Conservation (phyloP, 2,113 vertebrate species). For the Beaufortia kweichowensis region DNA sequence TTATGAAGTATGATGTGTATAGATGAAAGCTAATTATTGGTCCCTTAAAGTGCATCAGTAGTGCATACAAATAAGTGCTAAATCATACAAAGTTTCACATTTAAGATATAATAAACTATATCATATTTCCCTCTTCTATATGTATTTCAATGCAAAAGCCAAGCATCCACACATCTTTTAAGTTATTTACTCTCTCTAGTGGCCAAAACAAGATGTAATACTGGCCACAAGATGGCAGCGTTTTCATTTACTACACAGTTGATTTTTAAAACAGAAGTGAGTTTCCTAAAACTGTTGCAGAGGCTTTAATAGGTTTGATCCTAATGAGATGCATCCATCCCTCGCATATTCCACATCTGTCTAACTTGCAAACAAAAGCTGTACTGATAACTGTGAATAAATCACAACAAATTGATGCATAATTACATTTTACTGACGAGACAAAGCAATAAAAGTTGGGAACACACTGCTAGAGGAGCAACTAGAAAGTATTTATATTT, state of each 20-base stretch:
- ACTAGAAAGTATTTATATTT: neutral
- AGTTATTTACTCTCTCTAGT: neutral
- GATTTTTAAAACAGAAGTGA: neutral
- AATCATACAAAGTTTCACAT: neutral
- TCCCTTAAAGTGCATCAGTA: neutral
- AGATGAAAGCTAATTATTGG: no score
- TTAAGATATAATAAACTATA: neutral
- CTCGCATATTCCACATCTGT: neutral
- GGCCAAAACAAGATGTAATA: neutral
- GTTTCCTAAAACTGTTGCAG: neutral
- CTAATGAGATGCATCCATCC: neutral
- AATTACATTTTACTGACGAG: neutral
- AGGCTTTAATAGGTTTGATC: neutral
- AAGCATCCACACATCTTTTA: neutral
- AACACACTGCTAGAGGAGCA: neutral
- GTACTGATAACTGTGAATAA: neutral
- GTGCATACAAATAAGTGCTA: neutral
- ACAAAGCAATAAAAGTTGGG: neutral
- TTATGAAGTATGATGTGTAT: neutral
- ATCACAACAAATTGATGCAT: neutral
- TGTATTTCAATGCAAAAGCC: neutral
- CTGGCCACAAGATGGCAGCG: slow-evolving; percentile 39
- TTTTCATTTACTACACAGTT: slow-evolving; percentile 9
- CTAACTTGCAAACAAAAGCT: neutral
- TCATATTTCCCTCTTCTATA: neutral